Percentiles rank a stretch among this genome's conserved stretches.
Conservation (phyloP, 2,888 invertebrate species). For the Seira musarum region DNA sequence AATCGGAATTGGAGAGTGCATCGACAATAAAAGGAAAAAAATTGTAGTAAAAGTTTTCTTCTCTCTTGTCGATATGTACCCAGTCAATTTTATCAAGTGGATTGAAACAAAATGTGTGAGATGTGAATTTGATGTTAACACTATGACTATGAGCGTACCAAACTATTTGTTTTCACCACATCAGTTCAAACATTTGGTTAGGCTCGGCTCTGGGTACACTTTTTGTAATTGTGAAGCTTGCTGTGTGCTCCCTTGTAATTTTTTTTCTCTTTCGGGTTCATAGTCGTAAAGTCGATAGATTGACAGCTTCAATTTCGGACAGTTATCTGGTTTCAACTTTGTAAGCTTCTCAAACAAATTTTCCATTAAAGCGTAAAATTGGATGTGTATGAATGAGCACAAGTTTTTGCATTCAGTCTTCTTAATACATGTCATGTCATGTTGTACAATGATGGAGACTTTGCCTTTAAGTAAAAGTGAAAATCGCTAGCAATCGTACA, state of each 20-base stretch:
- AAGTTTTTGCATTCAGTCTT: neutral
- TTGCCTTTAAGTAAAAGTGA: no score
- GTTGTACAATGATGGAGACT: no score
- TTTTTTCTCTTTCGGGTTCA: neutral
- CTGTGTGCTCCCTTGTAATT: neutral
- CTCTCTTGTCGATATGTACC: no score
- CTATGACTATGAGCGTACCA: neutral
- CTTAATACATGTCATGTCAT: no score
- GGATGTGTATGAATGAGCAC: conserved; percentile 43
- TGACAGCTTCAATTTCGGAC: conserved; percentile 34
- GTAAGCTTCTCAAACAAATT: conserved; percentile 14
- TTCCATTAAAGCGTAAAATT: conserved; percentile 47
- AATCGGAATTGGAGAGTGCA: conserved; percentile 6
- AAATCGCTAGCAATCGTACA: no score
- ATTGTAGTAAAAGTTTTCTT: no score
- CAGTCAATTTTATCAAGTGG: no score
- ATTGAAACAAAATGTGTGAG: no score
- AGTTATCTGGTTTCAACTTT: conserved; percentile 9
- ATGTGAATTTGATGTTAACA: no score
- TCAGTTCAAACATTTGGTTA: neutral
- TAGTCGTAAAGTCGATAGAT: conserved; percentile 7
- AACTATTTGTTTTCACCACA: conserved; percentile 9
- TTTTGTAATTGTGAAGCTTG: neutral
- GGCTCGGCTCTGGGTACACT: neutral
- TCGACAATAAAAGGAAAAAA: neutral